Conservation (phyloP, 2,113 vertebrate genomes). For the Odobenus rosmarus region DNA sequence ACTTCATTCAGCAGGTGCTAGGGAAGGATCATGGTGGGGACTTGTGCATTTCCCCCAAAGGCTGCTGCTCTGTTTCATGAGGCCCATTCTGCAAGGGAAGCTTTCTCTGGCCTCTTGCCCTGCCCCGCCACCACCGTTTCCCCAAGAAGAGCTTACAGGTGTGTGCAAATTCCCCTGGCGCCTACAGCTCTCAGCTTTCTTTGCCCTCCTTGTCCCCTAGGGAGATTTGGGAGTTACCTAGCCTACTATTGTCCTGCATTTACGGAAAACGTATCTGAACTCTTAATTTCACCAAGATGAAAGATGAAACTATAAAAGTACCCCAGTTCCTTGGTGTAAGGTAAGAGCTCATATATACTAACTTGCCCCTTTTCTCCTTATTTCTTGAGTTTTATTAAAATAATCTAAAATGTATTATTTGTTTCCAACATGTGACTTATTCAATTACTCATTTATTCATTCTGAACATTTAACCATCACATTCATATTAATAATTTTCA, state of each 20-base stretch:
- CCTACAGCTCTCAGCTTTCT: background rate
- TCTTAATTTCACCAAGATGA: background rate
- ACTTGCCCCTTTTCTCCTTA: background rate
- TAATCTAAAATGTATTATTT: background rate
- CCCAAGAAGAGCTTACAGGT: background rate
- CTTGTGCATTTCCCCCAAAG: background rate
- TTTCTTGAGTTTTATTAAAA: background rate
- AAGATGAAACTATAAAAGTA: background rate
- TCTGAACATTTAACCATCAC: background rate
- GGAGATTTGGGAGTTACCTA: background rate
- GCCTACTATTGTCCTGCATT: background rate
- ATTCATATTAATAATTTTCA: background rate
- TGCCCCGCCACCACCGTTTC: rapidly evolving
- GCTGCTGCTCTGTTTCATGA: background rate
- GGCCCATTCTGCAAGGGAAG: no score
- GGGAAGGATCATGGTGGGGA: background rate
- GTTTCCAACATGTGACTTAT: background rate
- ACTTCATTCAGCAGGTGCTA: background rate
- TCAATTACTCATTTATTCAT: background rate
- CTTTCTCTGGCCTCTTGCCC: background rate
- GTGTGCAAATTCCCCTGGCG: background rate
- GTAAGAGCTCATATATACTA: background rate
- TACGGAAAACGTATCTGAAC: background rate
- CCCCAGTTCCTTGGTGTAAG: background rate
- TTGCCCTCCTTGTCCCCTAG: background rate